phyloP scores from a whole-genome alignment of 2,888 invertebrate species.

The Pristionchus fissidentatus region DNA sequence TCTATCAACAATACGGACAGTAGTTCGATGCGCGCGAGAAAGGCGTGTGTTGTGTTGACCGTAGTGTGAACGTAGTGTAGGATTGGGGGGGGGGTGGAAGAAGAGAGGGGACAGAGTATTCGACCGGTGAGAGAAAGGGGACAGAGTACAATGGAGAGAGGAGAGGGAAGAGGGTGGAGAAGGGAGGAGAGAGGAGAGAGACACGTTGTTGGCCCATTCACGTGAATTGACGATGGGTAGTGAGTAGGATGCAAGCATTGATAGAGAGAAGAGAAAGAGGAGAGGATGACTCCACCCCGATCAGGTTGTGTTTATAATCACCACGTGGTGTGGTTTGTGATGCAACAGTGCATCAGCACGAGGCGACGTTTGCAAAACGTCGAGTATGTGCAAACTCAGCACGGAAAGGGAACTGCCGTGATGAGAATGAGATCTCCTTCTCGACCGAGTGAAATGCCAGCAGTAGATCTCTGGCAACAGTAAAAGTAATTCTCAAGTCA shows the following conservation, averaged over 20 bases:
- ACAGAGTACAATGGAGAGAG: constrained; percentile 5
- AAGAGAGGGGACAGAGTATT: constrained; percentile 7
- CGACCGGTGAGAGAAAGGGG: constrained; percentile 8
- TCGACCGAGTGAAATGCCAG: too few relatives aligned
- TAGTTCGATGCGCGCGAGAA: background rate
- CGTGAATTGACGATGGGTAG: constrained; percentile 8
- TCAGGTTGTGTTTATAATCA: constrained; percentile 5
- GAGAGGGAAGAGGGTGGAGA: constrained; percentile 15
- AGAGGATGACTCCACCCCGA: background rate
- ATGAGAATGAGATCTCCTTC: too few relatives aligned
- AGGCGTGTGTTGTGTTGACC: background rate
- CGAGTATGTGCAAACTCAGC: too few relatives aligned
- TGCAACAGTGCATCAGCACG: too few relatives aligned
- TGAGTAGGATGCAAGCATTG: constrained; percentile 37
- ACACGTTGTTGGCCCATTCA: constrained; percentile 26
- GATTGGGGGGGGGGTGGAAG: constrained; percentile 18
- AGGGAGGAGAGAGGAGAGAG: background rate
- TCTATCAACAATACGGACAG: background rate
- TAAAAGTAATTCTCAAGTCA: too few relatives aligned
- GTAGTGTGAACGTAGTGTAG: constrained; percentile 33
- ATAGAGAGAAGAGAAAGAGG: too few relatives aligned
- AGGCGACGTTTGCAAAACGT: too few relatives aligned
- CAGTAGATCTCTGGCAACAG: too few relatives aligned
- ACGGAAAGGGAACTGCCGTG: too few relatives aligned
- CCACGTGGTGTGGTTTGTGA: constrained; percentile 24